Conservation (phyloP, 2,113 vertebrate genomes). For the Eretmochelys imbricata region DNA sequence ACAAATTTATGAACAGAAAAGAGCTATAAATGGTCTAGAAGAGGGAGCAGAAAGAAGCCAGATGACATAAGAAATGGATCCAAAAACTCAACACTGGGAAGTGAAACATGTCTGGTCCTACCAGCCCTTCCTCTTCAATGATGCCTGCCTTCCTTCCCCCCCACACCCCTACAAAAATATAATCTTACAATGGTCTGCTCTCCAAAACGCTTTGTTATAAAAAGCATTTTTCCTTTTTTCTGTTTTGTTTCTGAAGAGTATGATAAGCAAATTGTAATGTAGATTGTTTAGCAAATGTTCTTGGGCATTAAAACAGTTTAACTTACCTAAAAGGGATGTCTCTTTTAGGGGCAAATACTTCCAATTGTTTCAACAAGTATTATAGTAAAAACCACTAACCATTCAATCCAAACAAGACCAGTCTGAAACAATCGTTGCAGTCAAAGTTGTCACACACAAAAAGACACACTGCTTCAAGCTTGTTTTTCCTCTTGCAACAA, state of each 20-base stretch:
- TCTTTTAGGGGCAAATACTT: neutral
- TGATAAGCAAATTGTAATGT: neutral
- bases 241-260: neutral
- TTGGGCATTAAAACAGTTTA: neutral
- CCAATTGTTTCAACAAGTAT: neutral
- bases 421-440: neutral
- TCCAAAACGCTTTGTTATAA: neutral
- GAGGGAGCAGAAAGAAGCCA: neutral
- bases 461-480: neutral
- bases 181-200: neutral
- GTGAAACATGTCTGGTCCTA: neutral
- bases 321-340: neutral
- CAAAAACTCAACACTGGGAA: neutral
- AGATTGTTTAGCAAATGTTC: neutral
- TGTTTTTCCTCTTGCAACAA: neutral
- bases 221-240: neutral
- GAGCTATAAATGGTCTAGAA: neutral
- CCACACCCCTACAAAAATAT: neutral
- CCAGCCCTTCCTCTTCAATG: neutral
- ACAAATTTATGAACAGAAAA: neutral
- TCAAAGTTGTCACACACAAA: neutral
- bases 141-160: neutral
- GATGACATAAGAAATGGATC: neutral
- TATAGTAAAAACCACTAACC: neutral
- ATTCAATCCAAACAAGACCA: neutral